Conservation (phyloP, 2,797 vertebrate genomes). For the Gobionotothen gibberifrons region DNA sequence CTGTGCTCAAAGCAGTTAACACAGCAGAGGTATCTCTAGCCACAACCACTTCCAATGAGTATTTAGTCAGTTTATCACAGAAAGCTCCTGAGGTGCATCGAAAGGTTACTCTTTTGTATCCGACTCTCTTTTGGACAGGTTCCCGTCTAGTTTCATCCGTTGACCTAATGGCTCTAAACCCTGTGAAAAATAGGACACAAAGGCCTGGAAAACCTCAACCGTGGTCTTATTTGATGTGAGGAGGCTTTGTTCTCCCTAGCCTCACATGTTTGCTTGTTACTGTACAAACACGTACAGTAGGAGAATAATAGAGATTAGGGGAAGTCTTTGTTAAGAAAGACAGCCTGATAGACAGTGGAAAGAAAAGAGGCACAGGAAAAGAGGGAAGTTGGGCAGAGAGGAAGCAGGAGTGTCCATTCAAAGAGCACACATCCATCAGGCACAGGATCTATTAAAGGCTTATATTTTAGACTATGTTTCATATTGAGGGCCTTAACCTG, state of each 20-base stretch:
- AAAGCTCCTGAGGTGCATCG: conserved; percentile 17
- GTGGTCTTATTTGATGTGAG: conserved; percentile 24
- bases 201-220: conserved; percentile 20
- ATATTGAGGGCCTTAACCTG: background rate
- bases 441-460: conserved; percentile 35
- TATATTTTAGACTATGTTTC: conserved; percentile 6
- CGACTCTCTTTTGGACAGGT: conserved; percentile 11
- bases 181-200: conserved; percentile 26
- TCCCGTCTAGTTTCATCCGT: conserved; percentile 28
- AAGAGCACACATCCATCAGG: conserved; percentile 33
- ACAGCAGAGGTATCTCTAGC: conserved; percentile 3
- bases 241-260: conserved; percentile 19
- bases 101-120: conserved; percentile 24
- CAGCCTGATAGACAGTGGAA: conserved; percentile 18
- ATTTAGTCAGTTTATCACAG: conserved; percentile 15
- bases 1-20: conserved; percentile 30
- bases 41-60: background rate
- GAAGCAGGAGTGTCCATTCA: conserved; percentile 53
- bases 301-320: background rate
- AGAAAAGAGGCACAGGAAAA: conserved; percentile 52
- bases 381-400: conserved; percentile 49
- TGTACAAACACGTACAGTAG: conserved; percentile 23
- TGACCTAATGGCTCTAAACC: conserved; percentile 25
- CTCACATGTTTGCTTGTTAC: conserved; percentile 12
- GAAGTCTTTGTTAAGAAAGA: conserved; percentile 6